These are phyloP conservation scores for Platyura marginata DNA, from an alignment of 1,140 invertebrate genomes.

Conservation along the genomic window DNA sequence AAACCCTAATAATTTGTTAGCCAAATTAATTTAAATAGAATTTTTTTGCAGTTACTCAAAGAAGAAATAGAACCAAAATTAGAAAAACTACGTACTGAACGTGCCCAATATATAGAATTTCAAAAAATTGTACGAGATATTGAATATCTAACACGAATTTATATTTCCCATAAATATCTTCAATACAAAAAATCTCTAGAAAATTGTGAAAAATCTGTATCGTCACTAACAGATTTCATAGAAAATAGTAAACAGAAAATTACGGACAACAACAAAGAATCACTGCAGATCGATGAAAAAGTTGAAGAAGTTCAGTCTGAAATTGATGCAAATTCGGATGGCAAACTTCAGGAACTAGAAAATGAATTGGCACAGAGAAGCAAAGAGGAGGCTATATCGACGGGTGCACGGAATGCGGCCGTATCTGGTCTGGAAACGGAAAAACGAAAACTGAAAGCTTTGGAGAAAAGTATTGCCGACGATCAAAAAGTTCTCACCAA, in stretches of 20 bases:
- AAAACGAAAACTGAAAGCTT: conserved; percentile 45
- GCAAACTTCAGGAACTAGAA: conserved; percentile 45
- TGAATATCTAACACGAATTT: conserved; percentile 56
- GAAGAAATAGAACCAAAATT: conserved; percentile 83
- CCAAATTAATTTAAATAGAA: too few relatives aligned
- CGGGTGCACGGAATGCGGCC: conserved; percentile 45
- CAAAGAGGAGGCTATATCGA: conserved; percentile 44
- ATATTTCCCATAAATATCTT: conserved; percentile 17
- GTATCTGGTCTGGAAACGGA: conserved; percentile 51
- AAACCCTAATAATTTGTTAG: too few relatives aligned
- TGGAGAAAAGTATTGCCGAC: conserved; percentile 47
- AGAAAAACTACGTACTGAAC: conserved; percentile 70
- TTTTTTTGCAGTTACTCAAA: conserved; percentile 44
- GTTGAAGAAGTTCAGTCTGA: conserved; percentile 30
- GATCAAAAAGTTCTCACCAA: conserved; percentile 42
- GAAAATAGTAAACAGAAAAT: conserved; percentile 25
- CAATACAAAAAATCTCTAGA: conserved; percentile 12
- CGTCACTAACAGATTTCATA: conserved; percentile 14
- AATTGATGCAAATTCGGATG: conserved; percentile 45
- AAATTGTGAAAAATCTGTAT: conserved; percentile 11
- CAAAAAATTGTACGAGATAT: conserved; percentile 73
- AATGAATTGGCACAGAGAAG: conserved; percentile 41
- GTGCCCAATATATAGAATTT: conserved; percentile 71
- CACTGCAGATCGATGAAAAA: conserved; percentile 29
- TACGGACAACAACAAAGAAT: conserved; percentile 31